Evolutionary conservation across 2,797 vertebrate genomes (phyloP), one percentile per base, ranked within the genome.

Genomic region (Hemibagrus guttatus): DNA sequence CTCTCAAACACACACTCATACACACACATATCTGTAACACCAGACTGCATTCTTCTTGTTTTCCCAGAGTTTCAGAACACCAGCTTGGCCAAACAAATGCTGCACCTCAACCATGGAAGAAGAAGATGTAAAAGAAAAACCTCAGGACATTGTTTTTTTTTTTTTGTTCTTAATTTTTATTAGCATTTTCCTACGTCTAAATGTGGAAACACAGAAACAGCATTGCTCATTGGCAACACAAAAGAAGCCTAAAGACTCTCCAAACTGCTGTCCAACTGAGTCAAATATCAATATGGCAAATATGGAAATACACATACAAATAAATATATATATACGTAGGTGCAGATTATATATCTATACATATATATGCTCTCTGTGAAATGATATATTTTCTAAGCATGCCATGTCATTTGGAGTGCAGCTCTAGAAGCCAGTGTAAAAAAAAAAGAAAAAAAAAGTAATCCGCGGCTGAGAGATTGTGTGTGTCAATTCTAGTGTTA

Each of bases 31-130:
- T 79, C 86, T 1, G 46, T 64, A 82, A 64, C 49, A 42, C 85
- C 28, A 81, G 79, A 85, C 46, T n/a, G 61, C 84, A 46, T 85
- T 76, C 84, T 82, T 83, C 80, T 86, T 80, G 16, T 83, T 88
- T 88, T 85, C 39, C 81, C 84, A 71, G 71, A n/a, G 81, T 87
- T 87, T 78, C 88, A 59, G 66, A 85, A 90, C 88, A 90, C 89
- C 89, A 90, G 89, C 89, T 90, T 86, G 82, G 85, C 89, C 88
- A 78, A 83, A 84, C 88, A 85, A 81, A 90, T 88, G 90, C 90
- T 90, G 90, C 90, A 90, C 68, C 88, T 35, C 90, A 58, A 90
- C 58, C 88, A 81, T 85, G 1, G 56, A 85, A 84, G 61, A 84
- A 4, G 28, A 58, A 42, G 42, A 54, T 87, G 21, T n/a, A 56